A percentile compares a stretch with the other conserved stretches of the same genome.
Evolutionary conservation across 1,140 invertebrate genomes (phyloP).

Genomic region (Probaryconus sp.): DNA sequence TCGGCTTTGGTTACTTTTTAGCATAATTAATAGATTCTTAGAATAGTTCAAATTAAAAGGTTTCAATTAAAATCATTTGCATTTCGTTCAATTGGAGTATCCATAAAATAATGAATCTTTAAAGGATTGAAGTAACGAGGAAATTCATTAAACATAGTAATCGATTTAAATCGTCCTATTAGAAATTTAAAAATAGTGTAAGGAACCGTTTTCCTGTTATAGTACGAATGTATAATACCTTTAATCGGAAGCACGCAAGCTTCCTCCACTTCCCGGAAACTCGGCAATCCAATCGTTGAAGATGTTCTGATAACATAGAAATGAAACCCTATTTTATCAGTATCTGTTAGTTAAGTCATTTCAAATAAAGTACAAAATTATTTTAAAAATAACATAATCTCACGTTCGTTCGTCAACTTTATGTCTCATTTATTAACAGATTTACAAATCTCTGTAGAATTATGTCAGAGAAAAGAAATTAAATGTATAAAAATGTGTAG

Average conservation of each 20-base stretch:
- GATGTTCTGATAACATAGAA: slow-evolving; percentile 47
- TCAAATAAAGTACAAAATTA: slow-evolving; percentile 21
- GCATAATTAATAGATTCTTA: slow-evolving; percentile 21
- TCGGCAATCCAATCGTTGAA: slow-evolving; percentile 42
- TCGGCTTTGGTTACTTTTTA: slow-evolving; percentile 29
- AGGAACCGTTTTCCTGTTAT: slow-evolving; percentile 32
- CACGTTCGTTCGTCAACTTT: too few species aligned
- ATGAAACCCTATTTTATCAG: slow-evolving; percentile 38
- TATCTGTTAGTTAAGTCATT: slow-evolving; percentile 41
- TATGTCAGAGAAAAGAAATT: too few species aligned
- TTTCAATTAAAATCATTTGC: slow-evolving; percentile 34
- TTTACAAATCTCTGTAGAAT: too few species aligned
- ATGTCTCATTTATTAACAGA: too few species aligned
- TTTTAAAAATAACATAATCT: slow-evolving; percentile 19
- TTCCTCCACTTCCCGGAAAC: slow-evolving; percentile 45
- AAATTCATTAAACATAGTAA: slow-evolving; percentile 26
- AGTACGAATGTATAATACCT: slow-evolving; percentile 46
- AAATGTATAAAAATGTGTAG: too few species aligned
- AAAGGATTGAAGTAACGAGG: slow-evolving; percentile 12
- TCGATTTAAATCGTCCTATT: slow-evolving; percentile 31
- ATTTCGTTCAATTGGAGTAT: slow-evolving; percentile 12
- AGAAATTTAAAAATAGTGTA: slow-evolving; percentile 42
- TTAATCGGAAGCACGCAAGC: slow-evolving; percentile 54
- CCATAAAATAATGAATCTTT: slow-evolving; percentile 14
- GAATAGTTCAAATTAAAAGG: slow-evolving; percentile 16